Evolutionary conservation across 1,140 invertebrate genomes (phyloP), one percentile per base, ranked within the genome.

Genomic region (Helicoverpa zea): DNA sequence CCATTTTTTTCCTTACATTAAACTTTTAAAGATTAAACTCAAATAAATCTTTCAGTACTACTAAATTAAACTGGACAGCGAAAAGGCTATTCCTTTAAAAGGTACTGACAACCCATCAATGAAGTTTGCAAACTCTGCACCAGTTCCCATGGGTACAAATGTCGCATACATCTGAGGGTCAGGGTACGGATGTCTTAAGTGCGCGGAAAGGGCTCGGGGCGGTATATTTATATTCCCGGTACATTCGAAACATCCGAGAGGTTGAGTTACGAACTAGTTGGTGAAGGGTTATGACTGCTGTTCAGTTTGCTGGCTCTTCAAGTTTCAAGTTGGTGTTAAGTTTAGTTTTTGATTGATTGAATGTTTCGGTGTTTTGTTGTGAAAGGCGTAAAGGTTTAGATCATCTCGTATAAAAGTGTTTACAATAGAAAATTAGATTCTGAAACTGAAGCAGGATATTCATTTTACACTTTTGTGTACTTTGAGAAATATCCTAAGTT

Each of bases 191-290:
- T 88, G 81, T 85, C 83, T 88, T 86, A 85, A 88, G 86, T 88
- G 86, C 74, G 79, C 76, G 66, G 82, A 88, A 88, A 86, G 83
- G 86, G 85, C 86, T 85, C 35, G 81, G 79, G 81, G 83, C 85
- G 82, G 84, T 84, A 85, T 86, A 88, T 88, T 88, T 88, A 84
- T 86, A 88, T 84, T 85, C 83, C 80, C 77, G 80, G 86, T 85
- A 84, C 84, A 43, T 43, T 9, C 4, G 35, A 9, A 9, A 43
- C 35, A 86, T 88, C 83, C 86, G 86, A 86, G 84, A 81, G 75
- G 77, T 63, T 72, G 85, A 87, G 82, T 86, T 79, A 58, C 52
- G 66, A 81, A 63, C 81, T 83, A 74, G 80, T 83, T 77, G 30
- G 35, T 73, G 43, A 68, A 75, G 76, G 59, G 63, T 73, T 51